Percentiles rank a stretch among this genome's conserved stretches.
Evolutionary conservation across 2,113 vertebrate species (phyloP).

Genomic region (Fregata magnificens): DNA sequence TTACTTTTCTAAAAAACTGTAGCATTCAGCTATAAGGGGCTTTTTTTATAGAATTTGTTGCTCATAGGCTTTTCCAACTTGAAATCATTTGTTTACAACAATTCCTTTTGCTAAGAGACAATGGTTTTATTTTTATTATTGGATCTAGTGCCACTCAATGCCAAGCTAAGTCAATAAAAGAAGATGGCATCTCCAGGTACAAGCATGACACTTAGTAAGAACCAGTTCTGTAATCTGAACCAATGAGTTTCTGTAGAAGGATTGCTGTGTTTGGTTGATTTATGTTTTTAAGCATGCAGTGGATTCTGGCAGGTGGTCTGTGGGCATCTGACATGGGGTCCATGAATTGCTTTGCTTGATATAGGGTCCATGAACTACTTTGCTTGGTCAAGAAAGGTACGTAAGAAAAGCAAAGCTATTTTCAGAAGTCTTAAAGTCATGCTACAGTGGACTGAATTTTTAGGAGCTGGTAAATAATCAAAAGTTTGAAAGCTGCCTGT

Average conservation of each 20-base stretch:
- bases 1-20: neutral
- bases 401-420: neutral
- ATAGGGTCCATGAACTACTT: neutral
- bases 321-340: neutral
- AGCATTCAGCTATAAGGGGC: neutral
- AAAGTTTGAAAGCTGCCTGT: neutral
- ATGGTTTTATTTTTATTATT: neutral
- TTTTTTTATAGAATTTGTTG: neutral
- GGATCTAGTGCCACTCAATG: neutral
- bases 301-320: neutral
- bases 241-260: neutral
- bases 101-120: neutral
- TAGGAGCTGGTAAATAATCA: neutral
- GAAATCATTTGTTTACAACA: neutral
- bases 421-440: neutral
- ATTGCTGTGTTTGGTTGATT: neutral
- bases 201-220: neutral
- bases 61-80: neutral
- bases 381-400: neutral
- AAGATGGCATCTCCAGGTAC: neutral
- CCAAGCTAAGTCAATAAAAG: neutral
- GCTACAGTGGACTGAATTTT: neutral
- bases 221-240: neutral
- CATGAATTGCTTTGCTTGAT: neutral
- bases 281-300: neutral